Base-by-base conservation (phyloP, 2,113 vertebrate species). In the Equus quagga region DNA sequence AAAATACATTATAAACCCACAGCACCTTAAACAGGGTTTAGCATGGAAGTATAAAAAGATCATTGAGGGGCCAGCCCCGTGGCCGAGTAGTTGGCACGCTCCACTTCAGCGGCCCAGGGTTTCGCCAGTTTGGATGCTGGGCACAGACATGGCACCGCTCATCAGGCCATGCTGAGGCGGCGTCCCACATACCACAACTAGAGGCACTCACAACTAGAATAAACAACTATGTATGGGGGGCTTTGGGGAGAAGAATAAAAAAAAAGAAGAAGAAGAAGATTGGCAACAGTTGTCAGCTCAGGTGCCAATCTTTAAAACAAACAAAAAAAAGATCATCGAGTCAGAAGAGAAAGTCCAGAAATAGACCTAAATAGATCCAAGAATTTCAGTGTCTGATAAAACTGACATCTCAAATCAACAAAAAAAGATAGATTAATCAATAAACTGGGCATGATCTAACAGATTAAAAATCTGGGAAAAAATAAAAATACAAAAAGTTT, bases 1-100 rank as follows among this genome's bases (percentile, higher is more conserved):
- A 81, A 85, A 97, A 64, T 62, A 91, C 82, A 89, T 73, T 73
- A 58, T 79, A 79, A 96, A 78, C n/a, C 41, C 54, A 78, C 13
- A 72, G 51, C 18, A 80, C 19, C 76, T 94, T 84, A 67, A 73
- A 49, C 60, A 84, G 28, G 70, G 13, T 56, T 56, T 33, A 80
- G 28, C 54, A 46, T 44, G 11, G 73, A 92, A 89, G 73, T 85
- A 94, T 12, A 33, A 76, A 94, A 76, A 70, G 54, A 33, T 78
- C 18, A 54, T 1, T 24, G 67, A 92, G 69, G 36, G 36, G 3
- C 36, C 36, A 41, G 36, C 36, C 36, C 36, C 36, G 36, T 41
- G 36, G 36, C 36, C 36, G 36, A 41, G 36, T 41, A 41, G 36
- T 41, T 41, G 36, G 36, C 36, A 41, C 36, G 36, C 36, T 41